A percentile compares a stretch with the other conserved stretches of the same genome.
Conservation (phyloP, 2,888 invertebrate species). For the Seira musarum region DNA sequence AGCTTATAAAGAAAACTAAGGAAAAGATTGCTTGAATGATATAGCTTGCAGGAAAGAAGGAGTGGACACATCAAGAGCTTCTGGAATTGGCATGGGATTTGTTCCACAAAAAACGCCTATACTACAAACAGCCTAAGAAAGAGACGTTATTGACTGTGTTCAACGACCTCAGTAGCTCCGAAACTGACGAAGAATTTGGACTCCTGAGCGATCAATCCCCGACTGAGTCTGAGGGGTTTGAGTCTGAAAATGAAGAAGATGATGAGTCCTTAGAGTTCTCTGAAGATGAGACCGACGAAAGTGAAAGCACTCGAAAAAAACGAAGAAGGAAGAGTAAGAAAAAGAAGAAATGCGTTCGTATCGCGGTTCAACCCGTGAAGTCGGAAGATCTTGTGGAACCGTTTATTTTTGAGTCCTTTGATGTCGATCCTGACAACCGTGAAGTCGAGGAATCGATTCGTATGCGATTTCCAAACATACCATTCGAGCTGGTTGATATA, state of each 20-base stretch:
- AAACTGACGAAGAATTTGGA: conserved; percentile 29
- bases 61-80: conserved; percentile 60
- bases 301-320: conserved; percentile 14
- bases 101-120: conserved; percentile 56
- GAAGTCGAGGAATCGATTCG: conserved; percentile 59
- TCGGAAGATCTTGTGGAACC: conserved; percentile 36
- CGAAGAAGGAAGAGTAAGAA: conserved; percentile 13
- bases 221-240: background rate
- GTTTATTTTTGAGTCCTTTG: conserved; percentile 48
- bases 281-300: conserved; percentile 7
- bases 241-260: conserved; percentile 21
- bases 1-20: background rate
- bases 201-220: background rate
- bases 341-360: conserved; percentile 28
- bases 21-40: too few species aligned
- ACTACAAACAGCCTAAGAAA: conserved; percentile 51
- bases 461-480: conserved; percentile 63
- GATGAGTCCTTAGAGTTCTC: background rate
- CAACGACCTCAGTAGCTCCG: conserved; percentile 9
- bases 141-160: conserved; percentile 7
- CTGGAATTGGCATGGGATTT: conserved; percentile 64
- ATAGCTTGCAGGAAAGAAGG: conserved; percentile 45
- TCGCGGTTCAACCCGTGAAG: conserved; percentile 43
- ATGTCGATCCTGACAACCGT: conserved; percentile 59
- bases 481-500: conserved; percentile 58